phyloP scores from a whole-genome alignment of 53 echinoderm and acorn worm genomes.

The Mesocentrotus franciscanus region DNA sequence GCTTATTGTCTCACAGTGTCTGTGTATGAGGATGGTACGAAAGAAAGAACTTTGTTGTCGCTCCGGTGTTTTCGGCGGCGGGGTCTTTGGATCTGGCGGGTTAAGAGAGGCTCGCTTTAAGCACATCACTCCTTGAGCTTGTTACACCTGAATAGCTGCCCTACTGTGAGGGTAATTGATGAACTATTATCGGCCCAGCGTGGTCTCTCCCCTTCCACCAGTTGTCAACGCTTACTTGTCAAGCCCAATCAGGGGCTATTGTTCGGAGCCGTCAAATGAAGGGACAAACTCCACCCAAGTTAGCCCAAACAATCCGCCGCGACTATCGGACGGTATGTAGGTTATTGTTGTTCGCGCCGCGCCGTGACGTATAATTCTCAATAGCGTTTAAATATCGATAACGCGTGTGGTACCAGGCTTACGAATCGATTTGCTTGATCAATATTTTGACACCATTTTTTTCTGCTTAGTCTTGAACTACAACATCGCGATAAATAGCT shows the following conservation, averaged over 20 bases:
- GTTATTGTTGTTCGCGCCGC: not conserved
- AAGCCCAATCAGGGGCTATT: slow-evolving; percentile 68
- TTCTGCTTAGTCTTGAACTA: slow-evolving; percentile 41
- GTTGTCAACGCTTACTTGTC: slow-evolving; percentile 67
- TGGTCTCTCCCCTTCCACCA: slow-evolving; percentile 31
- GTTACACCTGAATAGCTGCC: slow-evolving; percentile 56
- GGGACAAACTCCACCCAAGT: slow-evolving; percentile 32
- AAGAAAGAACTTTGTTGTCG: slow-evolving; percentile 34
- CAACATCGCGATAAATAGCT: not conserved
- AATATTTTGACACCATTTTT: slow-evolving; percentile 42
- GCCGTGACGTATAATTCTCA: not conserved
- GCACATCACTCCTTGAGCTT: slow-evolving; percentile 57
- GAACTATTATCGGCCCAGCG: slow-evolving; percentile 65
- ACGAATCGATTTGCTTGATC: not conserved
- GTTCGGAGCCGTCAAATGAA: slow-evolving; percentile 63
- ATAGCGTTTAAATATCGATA: slow-evolving; percentile 44
- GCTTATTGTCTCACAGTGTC: slow-evolving; percentile 51
- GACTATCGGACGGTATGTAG: not conserved
- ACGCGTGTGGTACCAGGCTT: not conserved
- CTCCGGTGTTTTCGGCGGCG: not conserved
- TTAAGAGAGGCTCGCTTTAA: slow-evolving; percentile 57
- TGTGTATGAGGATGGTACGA: not conserved
- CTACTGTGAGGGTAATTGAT: slow-evolving; percentile 62
- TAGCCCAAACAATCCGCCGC: slow-evolving; percentile 38
- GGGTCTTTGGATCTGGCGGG: slow-evolving; percentile 17